A percentile compares a stretch with the other conserved stretches of the same genome.
Conservation (phyloP, 1,140 invertebrate genomes). For the Drosophila gunungcola region DNA sequence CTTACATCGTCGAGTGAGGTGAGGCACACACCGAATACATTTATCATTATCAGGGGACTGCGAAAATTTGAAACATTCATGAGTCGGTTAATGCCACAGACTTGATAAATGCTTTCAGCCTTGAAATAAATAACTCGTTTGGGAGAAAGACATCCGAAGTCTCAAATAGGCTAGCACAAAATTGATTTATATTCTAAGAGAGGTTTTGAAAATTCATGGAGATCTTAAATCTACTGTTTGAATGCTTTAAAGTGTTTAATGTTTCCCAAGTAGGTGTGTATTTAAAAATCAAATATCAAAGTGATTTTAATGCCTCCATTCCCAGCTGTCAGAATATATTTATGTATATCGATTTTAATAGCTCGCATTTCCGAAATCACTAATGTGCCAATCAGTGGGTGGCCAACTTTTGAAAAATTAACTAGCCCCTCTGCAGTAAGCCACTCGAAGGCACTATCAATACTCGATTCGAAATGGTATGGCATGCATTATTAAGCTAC, state of each 20-base stretch:
- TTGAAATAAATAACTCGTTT: constrained; percentile 4
- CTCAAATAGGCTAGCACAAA: neutral
- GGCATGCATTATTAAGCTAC: constrained; percentile 42
- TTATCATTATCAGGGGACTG: constrained; percentile 70
- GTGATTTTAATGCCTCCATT: no score
- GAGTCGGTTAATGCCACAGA: constrained; percentile 47
- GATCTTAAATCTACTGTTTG: neutral
- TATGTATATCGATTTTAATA: constrained; percentile 21
- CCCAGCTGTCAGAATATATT: neutral
- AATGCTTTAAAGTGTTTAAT: neutral
- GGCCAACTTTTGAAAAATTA: constrained; percentile 34
- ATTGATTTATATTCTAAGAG: neutral
- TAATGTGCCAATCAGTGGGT: constrained; percentile 28
- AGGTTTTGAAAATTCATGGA: no score
- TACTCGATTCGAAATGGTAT: constrained; percentile 52
- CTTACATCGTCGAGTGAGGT: constrained; percentile 47
- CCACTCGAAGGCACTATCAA: constrained; percentile 67
- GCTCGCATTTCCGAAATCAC: constrained; percentile 10
- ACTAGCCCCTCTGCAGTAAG: constrained; percentile 34
- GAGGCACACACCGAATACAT: constrained; percentile 39
- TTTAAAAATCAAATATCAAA: no score
- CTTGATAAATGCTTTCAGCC: constrained; percentile 47
- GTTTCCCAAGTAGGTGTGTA: no score
- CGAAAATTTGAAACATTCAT: constrained; percentile 69
- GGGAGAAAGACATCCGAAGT: neutral